Percentiles rank a stretch among this genome's conserved stretches.
These are phyloP conservation scores for Petrocephalus zakoni DNA, from an alignment of 2,113 vertebrate species.

Conservation along the genomic window DNA sequence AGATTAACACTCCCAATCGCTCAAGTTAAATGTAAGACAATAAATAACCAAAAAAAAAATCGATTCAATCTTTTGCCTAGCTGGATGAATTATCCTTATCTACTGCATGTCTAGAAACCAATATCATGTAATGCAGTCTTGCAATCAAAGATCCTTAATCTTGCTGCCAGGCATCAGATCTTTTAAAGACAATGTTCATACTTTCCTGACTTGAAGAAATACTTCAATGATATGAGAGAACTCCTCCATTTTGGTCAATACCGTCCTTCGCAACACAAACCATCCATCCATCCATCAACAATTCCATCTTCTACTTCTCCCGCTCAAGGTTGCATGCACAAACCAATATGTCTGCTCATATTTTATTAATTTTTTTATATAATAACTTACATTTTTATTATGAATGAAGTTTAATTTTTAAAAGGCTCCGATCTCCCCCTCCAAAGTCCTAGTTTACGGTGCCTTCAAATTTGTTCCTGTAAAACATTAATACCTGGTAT, in stretches of 20 bases:
- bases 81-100: constrained; percentile 52
- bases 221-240: neutral
- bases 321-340: neutral
- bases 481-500: neutral
- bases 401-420: neutral
- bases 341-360: neutral
- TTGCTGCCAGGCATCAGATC: constrained; percentile 47
- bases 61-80: constrained; percentile 40
- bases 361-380: neutral
- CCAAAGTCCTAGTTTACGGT: neutral
- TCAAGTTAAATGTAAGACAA: constrained; percentile 33
- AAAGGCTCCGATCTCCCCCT: neutral
- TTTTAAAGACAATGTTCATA: constrained; percentile 48
- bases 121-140: constrained; percentile 54
- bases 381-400: neutral
- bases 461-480: neutral
- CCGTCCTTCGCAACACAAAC: neutral
- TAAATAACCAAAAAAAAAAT: constrained; percentile 45
- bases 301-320: neutral
- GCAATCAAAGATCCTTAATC: constrained; percentile 58
- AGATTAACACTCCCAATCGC: constrained; percentile 41
- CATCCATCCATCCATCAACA: neutral
- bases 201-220: constrained; percentile 24
- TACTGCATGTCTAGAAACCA: constrained; percentile 48
- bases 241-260: neutral